Evolutionary conservation across 2,113 vertebrate genomes (phyloP).

Genomic region (Myanophis thanlyinensis): DNA sequence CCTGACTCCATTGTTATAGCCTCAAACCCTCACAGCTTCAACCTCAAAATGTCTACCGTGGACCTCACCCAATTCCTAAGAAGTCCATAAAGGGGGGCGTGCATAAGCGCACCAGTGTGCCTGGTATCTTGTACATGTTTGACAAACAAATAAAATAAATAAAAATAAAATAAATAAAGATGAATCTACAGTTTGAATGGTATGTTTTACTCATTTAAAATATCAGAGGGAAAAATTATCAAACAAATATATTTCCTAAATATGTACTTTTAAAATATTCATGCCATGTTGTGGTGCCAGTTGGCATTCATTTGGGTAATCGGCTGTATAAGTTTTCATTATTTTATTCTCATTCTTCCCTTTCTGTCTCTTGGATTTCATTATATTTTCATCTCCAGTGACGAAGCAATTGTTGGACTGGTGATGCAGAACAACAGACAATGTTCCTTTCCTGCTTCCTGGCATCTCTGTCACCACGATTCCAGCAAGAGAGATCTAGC

Average conservation of each 20-base stretch:
- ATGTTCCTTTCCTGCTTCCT: not conserved
- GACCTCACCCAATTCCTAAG: too few relatives aligned
- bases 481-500: not conserved
- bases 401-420: not conserved
- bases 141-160: too few relatives aligned
- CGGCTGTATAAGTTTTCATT: not conserved
- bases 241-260: not conserved
- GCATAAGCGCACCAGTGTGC: too few relatives aligned
- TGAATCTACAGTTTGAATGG: not conserved
- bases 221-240: not conserved
- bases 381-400: not conserved
- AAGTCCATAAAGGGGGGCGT: too few relatives aligned
- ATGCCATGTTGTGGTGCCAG: not conserved
- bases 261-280: not conserved
- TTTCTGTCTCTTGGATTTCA: not conserved
- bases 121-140: too few relatives aligned
- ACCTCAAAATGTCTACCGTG: too few relatives aligned
- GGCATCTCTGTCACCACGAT: not conserved
- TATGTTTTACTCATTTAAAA: not conserved
- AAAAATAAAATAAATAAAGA: too few relatives aligned
- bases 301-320: constrained; percentile 1
- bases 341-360: not conserved
- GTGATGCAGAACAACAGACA: not conserved
- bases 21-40: too few relatives aligned
- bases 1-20: too few relatives aligned